A percentile compares a stretch with the other conserved stretches of the same genome.
phyloP scores from a whole-genome alignment of 2,113 vertebrate species.

The Notothenia coriiceps region DNA sequence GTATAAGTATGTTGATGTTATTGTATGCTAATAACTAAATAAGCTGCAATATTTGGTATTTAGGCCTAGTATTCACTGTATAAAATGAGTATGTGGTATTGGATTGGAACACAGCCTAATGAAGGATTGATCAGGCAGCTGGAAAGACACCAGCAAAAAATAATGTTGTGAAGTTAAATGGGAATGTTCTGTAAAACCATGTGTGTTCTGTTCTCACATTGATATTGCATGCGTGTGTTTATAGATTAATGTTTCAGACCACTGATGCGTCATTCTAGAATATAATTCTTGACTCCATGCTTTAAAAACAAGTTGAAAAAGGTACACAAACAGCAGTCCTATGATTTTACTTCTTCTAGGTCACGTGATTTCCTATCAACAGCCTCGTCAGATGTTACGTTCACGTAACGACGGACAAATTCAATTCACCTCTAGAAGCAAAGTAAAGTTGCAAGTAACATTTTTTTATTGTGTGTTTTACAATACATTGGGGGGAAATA shows the following conservation, averaged over 20 bases:
- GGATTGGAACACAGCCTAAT: neutral
- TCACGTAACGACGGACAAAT: neutral
- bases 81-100: neutral
- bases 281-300: too few species aligned
- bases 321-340: too few species aligned
- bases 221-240: too few species aligned
- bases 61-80: neutral
- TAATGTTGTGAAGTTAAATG: too few species aligned
- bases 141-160: too few species aligned
- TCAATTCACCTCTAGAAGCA: accelerated
- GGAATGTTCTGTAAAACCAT: too few species aligned
- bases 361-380: constrained; percentile 60
- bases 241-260: too few species aligned
- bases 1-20: neutral
- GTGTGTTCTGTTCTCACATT: too few species aligned
- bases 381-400: neutral
- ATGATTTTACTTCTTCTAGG: neutral
- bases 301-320: too few species aligned
- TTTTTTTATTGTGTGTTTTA: too few species aligned
- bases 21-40: neutral
- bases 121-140: neutral
- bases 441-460: neutral
- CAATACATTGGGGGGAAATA: too few species aligned
- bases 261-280: too few species aligned
- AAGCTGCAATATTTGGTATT: neutral